Conservation (phyloP, 2,888 invertebrate species). For the Brachypalpus laphriformis region DNA sequence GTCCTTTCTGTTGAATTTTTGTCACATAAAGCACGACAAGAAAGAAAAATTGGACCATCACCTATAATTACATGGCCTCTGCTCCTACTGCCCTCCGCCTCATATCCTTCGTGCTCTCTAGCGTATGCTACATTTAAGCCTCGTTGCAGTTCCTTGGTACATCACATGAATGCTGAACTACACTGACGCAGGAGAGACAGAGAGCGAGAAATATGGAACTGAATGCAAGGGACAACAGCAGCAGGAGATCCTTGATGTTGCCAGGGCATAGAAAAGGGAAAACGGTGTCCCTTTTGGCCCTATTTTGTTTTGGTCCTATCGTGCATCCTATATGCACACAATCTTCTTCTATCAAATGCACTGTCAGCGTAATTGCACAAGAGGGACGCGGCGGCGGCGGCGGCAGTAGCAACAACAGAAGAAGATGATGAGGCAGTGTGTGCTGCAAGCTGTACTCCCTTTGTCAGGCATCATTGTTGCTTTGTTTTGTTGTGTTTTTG, state of each 20-base stretch:
- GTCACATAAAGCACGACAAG: constrained; percentile 59
- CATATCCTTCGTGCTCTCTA: constrained; percentile 44
- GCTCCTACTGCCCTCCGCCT: constrained; percentile 44
- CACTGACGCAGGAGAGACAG: constrained; percentile 16
- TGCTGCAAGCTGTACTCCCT: constrained; percentile 55
- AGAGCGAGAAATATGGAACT: background rate
- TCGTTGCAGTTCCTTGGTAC: constrained; percentile 45
- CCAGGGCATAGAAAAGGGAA: constrained; percentile 63
- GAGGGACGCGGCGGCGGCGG: constrained; percentile 33
- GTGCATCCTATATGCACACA: constrained; percentile 63
- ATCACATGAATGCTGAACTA: constrained; percentile 49
- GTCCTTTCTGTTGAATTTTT: constrained; percentile 38
- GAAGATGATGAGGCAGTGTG: constrained; percentile 19
- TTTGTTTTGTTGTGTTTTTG: constrained; percentile 46
- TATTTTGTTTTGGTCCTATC: constrained; percentile 51
- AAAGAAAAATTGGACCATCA: constrained; percentile 71
- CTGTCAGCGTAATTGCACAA: constrained; percentile 72
- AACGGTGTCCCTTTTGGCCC: constrained; percentile 71
- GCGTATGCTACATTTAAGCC: constrained; percentile 43
- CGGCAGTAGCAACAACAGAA: background rate
- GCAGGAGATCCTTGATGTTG: constrained; percentile 63
- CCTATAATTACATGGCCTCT: constrained; percentile 70
- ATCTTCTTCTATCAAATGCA: constrained; percentile 66
- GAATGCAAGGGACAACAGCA: constrained; percentile 20
- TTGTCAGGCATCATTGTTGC: constrained; percentile 64